Base-by-base conservation (phyloP, 2,888 invertebrate genomes). In the Cyclophora punctaria region DNA sequence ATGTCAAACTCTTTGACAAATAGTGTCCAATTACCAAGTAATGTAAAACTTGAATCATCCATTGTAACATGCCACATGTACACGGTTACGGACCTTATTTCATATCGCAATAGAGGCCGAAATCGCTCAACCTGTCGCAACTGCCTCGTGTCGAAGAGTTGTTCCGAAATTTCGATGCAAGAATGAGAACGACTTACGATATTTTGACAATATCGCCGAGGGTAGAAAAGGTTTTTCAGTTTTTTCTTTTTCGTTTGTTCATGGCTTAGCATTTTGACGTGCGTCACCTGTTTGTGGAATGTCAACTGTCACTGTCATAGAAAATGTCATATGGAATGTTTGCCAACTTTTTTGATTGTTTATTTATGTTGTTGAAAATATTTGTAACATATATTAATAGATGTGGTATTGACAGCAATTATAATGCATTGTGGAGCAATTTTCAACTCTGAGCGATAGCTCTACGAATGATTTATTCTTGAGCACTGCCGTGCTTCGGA, bases 101-200 rank as follows among this genome's bases (percentile, higher is more conserved):
- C 20, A 20, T 66, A 71, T 67, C 67, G 60, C 52, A 51, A 49
- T 79, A 87, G 84, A 78, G 89, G 68, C 89, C 90, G 75, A 83
- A 83, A 63, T 89, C 89, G 60, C 82, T 90, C 66, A 89, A 88
- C 75, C 64, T 90, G 51, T 82, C 83, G 4, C 89, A 89, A 74
- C 76, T 89, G 68, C 82, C 85, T 34, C 76, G 83, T 5, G 84
- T 87, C 48, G 84, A 84, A 56, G 88, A 86, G 2, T 61, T 87
- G 45, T 88, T 88, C 71, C 69, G 81, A 46, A 69, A 86, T 57
- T 86, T 88, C 64, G 87, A 88, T 65, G 80, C 74, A 2, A 78
- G 69, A 33, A 79, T 87, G 71, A 74, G 70, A 62, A 75, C 80
- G 40, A 87, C 87, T 0, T 83, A 78, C 69, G 86, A 87, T 59